phyloP scores from a whole-genome alignment of 1,140 invertebrate species.

The Delia radicum region DNA sequence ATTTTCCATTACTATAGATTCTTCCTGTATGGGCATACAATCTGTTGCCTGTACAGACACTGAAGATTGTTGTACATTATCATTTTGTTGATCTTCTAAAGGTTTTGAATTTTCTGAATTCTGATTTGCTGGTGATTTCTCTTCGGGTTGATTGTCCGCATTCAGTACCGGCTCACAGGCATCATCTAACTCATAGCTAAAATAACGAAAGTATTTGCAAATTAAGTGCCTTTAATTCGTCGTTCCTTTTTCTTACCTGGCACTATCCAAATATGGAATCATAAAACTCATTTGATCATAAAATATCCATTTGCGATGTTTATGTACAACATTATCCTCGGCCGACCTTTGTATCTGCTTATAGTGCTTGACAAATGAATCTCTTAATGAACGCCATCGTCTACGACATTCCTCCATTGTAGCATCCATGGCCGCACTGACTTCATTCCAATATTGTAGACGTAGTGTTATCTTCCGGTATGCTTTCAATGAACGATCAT shows the following conservation, averaged over 20 bases:
- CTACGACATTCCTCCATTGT: constrained; percentile 57
- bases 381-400: constrained; percentile 56
- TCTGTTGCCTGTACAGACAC: neutral
- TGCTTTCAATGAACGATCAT: constrained; percentile 57
- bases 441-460: constrained; percentile 57
- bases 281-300: constrained; percentile 57
- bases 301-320: constrained; percentile 53
- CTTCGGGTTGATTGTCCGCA: neutral
- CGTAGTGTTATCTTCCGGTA: constrained; percentile 57
- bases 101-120: neutral
- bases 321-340: constrained; percentile 40
- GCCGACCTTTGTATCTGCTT: constrained; percentile 38
- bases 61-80: neutral
- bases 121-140: neutral
- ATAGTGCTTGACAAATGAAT: constrained; percentile 58
- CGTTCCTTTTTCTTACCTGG: too few species aligned
- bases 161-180: neutral
- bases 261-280: constrained; percentile 53
- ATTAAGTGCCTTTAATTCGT: too few species aligned
- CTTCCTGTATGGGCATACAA: too few species aligned
- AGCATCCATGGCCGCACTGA: constrained; percentile 34
- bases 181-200: constrained; percentile 20
- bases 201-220: too few species aligned
- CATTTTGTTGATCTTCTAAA: neutral
- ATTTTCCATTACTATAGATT: constrained; percentile 32